Evolutionary conservation across 1,140 invertebrate species (phyloP), one percentile per base, ranked within the genome.

Genomic region (Gonatopus flavifemur): DNA sequence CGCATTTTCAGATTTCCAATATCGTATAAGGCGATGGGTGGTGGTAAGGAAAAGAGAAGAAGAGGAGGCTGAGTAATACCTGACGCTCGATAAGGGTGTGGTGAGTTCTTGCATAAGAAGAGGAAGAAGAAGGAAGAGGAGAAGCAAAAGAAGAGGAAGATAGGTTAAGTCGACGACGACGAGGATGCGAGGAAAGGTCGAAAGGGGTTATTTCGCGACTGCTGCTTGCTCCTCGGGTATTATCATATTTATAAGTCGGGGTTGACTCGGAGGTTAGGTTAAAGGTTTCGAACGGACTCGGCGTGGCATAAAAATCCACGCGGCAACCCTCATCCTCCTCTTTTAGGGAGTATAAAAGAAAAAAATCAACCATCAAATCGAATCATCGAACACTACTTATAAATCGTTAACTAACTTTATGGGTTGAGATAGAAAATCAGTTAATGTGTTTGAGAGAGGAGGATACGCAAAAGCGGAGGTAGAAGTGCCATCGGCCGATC

Each of bases 201-300:
- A 65, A 68, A 63, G 67, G 62, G 64, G 61, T 68, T 69, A 68
- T 68, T 70, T 69, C 68, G 59, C 56, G 57, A 66, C 65, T 70
- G 61, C 57, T 59, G 54, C 54, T 55, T 57, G 56, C 60, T 62
- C 53, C 37, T 46, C 47, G 59, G 46, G 58, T 68, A 70, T 70
- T 70, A 70, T 69, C 68, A 70, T 69, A 70, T 70, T 70, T 70
- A 70, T 70, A 70, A 70, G 63, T 63, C 60, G 50, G n/a, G n/a
- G 65, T 55, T 46, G 64, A 59, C 62, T 66, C 57, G 37, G 48
- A 52, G 54, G 49, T 62, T 53, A 59, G 43, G 52, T 60, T 59
- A 64, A 49, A 33, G 38, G 15, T 20, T 31, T 32, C 19, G 25
- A 42, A 51, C 42, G 47, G 36, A 46, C 42, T 42, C 25, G 36